Conservation (phyloP, 2,113 vertebrate genomes). For the Macquaria australasica region DNA sequence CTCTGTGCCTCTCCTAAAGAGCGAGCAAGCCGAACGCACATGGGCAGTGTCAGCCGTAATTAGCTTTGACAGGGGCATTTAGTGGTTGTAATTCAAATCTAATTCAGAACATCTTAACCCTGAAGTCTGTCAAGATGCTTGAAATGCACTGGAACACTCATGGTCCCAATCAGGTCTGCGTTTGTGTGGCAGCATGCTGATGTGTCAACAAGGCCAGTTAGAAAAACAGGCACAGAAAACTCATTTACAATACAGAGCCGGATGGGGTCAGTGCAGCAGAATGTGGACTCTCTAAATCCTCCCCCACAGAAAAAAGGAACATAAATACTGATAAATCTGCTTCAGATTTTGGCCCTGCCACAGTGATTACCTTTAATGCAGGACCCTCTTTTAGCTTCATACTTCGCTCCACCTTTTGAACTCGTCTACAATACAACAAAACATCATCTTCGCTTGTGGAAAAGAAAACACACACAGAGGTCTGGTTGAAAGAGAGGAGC, state of each 20-base stretch:
- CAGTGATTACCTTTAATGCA: conserved; percentile 69
- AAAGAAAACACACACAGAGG: conserved; percentile 58
- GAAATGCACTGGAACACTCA: conserved; percentile 91
- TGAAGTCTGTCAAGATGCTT: conserved; percentile 96
- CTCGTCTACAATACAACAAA: conserved; percentile 40
- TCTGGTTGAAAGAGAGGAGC: conserved; percentile 19
- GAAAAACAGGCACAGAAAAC: conserved; percentile 89
- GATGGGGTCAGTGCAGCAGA: conserved; percentile 16
- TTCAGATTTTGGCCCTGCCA: conserved; percentile 71
- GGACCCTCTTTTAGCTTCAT: conserved; percentile 56
- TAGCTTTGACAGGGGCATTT: conserved; percentile 99
- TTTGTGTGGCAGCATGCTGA: conserved; percentile 93
- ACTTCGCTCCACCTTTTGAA: conserved; percentile 67
- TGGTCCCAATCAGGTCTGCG: conserved; percentile 88
- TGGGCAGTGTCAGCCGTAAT: conserved; percentile 98
- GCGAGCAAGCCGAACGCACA: conserved; percentile 87
- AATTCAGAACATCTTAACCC: conserved; percentile 99
- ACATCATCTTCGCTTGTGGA: conserved; percentile 43
- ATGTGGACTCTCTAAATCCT: conserved; percentile 71
- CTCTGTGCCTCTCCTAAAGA: conserved; percentile 87
- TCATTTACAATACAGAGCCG: conserved; percentile 87
- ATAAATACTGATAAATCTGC: conserved; percentile 78
- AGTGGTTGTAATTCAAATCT: conserved; percentile 99
- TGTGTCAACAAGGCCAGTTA: conserved; percentile 93
- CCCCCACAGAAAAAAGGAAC: conserved; percentile 36